Conservation (phyloP, 1,140 invertebrate genomes). For the Homalodisca vitripennis region DNA sequence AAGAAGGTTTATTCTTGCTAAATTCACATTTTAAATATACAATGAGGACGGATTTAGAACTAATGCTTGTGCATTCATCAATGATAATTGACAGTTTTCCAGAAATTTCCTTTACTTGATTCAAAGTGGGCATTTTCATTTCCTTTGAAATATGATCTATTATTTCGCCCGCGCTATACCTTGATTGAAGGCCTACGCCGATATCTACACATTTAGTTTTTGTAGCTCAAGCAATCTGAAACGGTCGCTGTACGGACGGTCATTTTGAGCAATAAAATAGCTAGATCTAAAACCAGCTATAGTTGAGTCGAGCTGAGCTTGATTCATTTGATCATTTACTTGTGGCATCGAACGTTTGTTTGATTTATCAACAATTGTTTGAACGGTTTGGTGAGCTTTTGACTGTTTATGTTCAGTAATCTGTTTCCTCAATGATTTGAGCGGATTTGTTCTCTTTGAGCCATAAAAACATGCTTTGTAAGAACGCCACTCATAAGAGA, state of each 20-base stretch:
- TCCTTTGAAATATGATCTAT: not conserved
- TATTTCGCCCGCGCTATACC: not conserved
- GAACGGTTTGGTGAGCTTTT: too few relatives aligned
- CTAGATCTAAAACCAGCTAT: not conserved
- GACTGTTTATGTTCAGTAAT: too few relatives aligned
- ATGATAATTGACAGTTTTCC: not conserved
- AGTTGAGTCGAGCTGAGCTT: too few relatives aligned
- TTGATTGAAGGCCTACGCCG: too few relatives aligned
- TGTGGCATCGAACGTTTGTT: too few relatives aligned
- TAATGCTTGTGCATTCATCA: not conserved
- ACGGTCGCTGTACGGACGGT: not conserved
- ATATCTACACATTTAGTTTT: too few relatives aligned
- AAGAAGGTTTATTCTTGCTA: not conserved
- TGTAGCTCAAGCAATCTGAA: too few relatives aligned
- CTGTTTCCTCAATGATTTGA: not conserved
- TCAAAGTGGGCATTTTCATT: not conserved
- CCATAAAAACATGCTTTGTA: not conserved
- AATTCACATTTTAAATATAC: too few relatives aligned
- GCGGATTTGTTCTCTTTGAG: too few relatives aligned
- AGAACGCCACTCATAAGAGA: not conserved
- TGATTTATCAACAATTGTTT: too few relatives aligned
- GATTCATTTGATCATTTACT: too few relatives aligned
- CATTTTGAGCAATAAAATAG: not conserved
- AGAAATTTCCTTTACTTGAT: too few relatives aligned
- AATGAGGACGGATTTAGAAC: not conserved